Evolutionary conservation across 2,888 invertebrate genomes (phyloP).

Genomic region (Caenorhabditis parvicauda): DNA sequence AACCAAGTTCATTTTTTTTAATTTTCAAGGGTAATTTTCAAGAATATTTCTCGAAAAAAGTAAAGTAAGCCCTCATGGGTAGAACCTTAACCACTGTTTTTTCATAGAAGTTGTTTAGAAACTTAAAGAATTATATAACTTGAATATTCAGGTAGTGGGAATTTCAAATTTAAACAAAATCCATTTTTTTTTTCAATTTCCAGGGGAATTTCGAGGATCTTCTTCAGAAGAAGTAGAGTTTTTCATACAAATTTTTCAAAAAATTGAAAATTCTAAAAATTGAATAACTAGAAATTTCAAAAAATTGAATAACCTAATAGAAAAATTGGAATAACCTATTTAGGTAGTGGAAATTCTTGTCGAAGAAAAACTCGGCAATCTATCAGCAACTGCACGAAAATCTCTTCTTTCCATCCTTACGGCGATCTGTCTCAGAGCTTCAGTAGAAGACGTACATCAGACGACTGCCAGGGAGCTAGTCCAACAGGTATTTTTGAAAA

Average conservation of each 20-base stretch:
- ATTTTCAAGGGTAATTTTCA: too few relatives aligned
- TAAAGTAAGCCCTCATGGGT: too few relatives aligned
- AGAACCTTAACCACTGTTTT: too few relatives aligned
- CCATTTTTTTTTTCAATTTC: too few relatives aligned
- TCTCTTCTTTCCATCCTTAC: slow-evolving; percentile 87
- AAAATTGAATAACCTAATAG: background rate
- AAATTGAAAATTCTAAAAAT: too few relatives aligned
- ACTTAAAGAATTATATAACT: too few relatives aligned
- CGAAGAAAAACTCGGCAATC: slow-evolving; percentile 81
- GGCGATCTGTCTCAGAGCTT: slow-evolving; percentile 77
- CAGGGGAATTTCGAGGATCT: too few relatives aligned
- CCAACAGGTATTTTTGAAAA: slow-evolving; percentile 21
- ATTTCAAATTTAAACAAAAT: too few relatives aligned
- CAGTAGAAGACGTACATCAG: slow-evolving; percentile 48
- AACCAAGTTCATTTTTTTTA: too few relatives aligned
- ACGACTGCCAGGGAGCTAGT: slow-evolving; percentile 54
- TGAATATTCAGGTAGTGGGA: too few relatives aligned
- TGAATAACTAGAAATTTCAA: background rate
- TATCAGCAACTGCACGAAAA: slow-evolving; percentile 86
- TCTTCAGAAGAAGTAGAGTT: background rate
- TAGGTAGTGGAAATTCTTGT: slow-evolving; percentile 80
- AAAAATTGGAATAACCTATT: slow-evolving; percentile 15
- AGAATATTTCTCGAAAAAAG: too few relatives aligned
- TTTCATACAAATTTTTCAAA: background rate
- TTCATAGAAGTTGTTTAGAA: too few relatives aligned